A percentile compares a stretch with the other conserved stretches of the same genome.
Evolutionary conservation across 2,888 invertebrate genomes (phyloP).

Genomic region (Drosophila recens): DNA sequence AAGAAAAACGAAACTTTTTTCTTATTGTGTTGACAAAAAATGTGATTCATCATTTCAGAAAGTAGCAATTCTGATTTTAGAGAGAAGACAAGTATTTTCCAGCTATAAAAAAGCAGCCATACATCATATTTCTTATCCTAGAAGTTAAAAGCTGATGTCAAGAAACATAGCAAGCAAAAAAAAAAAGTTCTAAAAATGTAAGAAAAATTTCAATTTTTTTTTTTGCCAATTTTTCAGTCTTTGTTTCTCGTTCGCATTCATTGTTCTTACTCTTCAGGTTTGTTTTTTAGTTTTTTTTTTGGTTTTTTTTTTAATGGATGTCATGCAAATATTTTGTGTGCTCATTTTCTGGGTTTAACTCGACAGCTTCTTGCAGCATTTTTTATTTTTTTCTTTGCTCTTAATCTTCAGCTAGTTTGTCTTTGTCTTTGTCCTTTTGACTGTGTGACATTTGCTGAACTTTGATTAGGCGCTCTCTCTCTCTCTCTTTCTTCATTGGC

Average conservation of each 20-base stretch:
- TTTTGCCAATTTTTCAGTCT: conserved; percentile 18
- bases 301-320: conserved; percentile 4
- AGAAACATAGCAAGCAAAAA: conserved; percentile 3
- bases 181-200: neutral
- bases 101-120: conserved; percentile 6
- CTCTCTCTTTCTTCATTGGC: conserved; percentile 10
- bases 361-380: conserved; percentile 15
- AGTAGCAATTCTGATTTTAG: conserved; percentile 10
- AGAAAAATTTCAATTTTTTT: conserved; percentile 14
- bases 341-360: conserved; percentile 41
- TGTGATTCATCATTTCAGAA: conserved; percentile 9
- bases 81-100: neutral
- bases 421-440: conserved; percentile 29
- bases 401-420: conserved; percentile 41
- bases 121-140: conserved; percentile 23
- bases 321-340: conserved; percentile 51
- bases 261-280: conserved; percentile 4
- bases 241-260: conserved; percentile 32
- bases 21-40: conserved; percentile 3
- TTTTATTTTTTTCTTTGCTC: conserved; percentile 12
- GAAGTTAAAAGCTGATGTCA: conserved; percentile 15
- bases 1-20: neutral
- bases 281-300: neutral
- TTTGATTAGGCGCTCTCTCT: conserved; percentile 53
- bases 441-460: conserved; percentile 53